These are phyloP conservation scores for Trichacis sp. DNA, from an alignment of 2,888 invertebrate species.

Conservation along the genomic window DNA sequence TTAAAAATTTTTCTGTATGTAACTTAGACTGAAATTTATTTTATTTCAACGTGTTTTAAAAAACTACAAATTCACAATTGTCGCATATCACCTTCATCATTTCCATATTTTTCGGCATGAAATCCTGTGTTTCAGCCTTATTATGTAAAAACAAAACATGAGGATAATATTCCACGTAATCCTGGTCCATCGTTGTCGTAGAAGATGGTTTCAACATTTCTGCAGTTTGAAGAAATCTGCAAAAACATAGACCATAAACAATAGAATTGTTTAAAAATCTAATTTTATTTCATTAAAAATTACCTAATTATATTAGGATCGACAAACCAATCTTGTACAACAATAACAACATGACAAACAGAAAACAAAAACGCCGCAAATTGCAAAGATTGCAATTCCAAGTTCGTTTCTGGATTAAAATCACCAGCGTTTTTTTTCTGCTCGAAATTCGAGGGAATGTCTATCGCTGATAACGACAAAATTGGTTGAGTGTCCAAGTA, in stretches of 20 bases:
- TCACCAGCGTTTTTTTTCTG: constrained; percentile 70
- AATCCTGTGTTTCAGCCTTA: constrained; percentile 81
- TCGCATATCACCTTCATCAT: constrained; percentile 74
- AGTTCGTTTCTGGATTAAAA: constrained; percentile 75
- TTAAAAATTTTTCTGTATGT: no score
- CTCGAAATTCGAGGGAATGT: constrained; percentile 67
- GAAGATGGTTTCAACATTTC: constrained; percentile 89
- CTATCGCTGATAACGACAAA: constrained; percentile 76
- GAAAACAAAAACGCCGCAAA: constrained; percentile 86
- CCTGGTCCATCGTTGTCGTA: constrained; percentile 74
- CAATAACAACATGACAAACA: constrained; percentile 89
- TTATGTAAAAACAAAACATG: constrained; percentile 88
- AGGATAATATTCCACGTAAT: constrained; percentile 82
- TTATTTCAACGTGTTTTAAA: no score
- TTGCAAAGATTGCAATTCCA: constrained; percentile 81
- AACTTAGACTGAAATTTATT: no score
- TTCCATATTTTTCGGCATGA: constrained; percentile 73
- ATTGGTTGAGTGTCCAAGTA: constrained; percentile 90
- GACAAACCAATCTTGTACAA: constrained; percentile 90
- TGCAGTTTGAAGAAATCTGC: constrained; percentile 82
- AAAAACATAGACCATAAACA: no score
- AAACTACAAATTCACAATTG: no score
- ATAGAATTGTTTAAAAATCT: no score
- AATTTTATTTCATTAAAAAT: no score
- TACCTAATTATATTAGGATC: constrained; percentile 85